These are phyloP conservation scores for Ethmia dodecea DNA, from an alignment of 2,888 invertebrate species.

Conservation along the genomic window DNA sequence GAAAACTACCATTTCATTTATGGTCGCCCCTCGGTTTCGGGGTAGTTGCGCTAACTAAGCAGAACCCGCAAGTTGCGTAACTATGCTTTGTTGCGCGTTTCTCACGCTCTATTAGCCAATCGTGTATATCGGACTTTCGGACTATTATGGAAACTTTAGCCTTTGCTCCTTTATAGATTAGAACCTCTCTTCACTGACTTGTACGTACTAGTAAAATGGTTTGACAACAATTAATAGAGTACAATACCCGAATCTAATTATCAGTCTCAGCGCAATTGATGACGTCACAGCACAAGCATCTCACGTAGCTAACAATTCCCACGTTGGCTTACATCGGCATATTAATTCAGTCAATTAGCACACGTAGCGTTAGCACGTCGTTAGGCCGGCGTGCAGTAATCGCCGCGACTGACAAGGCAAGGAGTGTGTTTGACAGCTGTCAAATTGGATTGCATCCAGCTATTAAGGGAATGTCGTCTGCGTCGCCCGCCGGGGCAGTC, in stretches of 20 bases:
- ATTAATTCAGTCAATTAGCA: constrained; percentile 43
- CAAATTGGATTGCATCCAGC: constrained; percentile 71
- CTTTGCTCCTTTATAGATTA: too few species aligned
- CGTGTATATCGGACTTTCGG: constrained; percentile 14
- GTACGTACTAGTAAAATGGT: too few species aligned
- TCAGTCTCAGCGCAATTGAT: too few species aligned
- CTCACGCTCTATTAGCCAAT: constrained; percentile 40
- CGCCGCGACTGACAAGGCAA: constrained; percentile 54
- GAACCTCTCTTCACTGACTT: too few species aligned
- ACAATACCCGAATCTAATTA: too few species aligned
- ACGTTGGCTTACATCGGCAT: constrained; percentile 44
- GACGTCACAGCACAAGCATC: background rate
- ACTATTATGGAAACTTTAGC: too few species aligned
- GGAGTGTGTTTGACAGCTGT: constrained; percentile 74
- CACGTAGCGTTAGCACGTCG: constrained; percentile 38
- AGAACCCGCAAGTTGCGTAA: constrained; percentile 63
- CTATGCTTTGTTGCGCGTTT: constrained; percentile 52
- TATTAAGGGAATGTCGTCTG: constrained; percentile 62
- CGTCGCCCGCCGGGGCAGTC: constrained; percentile 13
- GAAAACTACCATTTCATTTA: constrained; percentile 76
- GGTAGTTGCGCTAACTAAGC: constrained; percentile 61
- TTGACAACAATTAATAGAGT: too few species aligned
- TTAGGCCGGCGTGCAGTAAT: constrained; percentile 51
- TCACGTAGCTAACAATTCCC: background rate
- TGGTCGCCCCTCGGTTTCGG: constrained; percentile 66